These are phyloP conservation scores for Chrysotoxum bicinctum DNA, from an alignment of 2,888 invertebrate species.

Conservation along the genomic window DNA sequence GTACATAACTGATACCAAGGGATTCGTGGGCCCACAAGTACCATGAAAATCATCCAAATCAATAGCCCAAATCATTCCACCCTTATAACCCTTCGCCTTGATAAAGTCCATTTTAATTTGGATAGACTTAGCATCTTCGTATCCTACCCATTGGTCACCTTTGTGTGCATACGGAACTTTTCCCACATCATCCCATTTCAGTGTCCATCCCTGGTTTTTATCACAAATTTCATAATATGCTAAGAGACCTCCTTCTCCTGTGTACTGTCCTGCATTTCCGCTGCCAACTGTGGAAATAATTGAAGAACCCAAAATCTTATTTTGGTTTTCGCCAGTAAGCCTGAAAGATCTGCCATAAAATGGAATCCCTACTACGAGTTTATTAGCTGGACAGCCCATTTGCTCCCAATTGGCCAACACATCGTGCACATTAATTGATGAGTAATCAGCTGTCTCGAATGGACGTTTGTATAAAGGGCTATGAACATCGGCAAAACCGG, in stretches of 20 bases:
- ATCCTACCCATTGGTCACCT: conserved; percentile 95
- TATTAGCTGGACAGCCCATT: conserved; percentile 93
- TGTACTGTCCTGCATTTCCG: conserved; percentile 91
- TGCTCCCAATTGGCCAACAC: conserved; percentile 94
- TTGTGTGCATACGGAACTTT: conserved; percentile 93
- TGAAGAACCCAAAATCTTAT: conserved; percentile 91
- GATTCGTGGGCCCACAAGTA: conserved; percentile 89
- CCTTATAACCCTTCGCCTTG: conserved; percentile 90
- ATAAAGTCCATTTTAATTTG: conserved; percentile 96
- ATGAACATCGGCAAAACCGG: conserved; percentile 94
- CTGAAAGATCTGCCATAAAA: conserved; percentile 95
- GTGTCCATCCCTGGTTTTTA: conserved; percentile 88
- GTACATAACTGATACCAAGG: conserved; percentile 87
- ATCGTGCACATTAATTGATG: conserved; percentile 94
- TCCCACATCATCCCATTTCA: conserved; percentile 91
- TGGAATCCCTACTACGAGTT: conserved; percentile 94
- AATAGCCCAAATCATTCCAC: conserved; percentile 96
- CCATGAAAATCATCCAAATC: conserved; percentile 94
- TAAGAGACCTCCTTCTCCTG: conserved; percentile 92
- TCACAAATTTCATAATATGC: conserved; percentile 94
- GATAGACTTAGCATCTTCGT: conserved; percentile 90
- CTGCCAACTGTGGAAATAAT: conserved; percentile 95
- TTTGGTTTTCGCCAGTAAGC: conserved; percentile 90
- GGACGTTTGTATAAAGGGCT: conserved; percentile 92
- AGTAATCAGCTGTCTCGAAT: conserved; percentile 94